A percentile compares a stretch with the other conserved stretches of the same genome.
Conservation (phyloP, 2,888 invertebrate genomes). For the Mesoligia furuncula region DNA sequence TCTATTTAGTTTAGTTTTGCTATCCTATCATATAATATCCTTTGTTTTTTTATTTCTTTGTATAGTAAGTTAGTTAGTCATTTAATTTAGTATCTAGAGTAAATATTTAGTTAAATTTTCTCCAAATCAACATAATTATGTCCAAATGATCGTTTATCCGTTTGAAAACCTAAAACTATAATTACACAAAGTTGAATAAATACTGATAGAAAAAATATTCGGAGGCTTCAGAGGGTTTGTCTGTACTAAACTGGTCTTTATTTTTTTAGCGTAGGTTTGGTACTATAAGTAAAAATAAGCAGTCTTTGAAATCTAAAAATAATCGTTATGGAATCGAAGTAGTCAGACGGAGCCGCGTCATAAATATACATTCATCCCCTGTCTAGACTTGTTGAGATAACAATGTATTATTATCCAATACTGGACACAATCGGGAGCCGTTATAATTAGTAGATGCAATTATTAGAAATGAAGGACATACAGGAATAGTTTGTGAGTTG, state of each 20-base stretch:
- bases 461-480: conserved; percentile 64
- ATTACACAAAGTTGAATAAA: conserved; percentile 1
- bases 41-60: no score
- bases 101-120: no score
- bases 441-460: conserved; percentile 58
- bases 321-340: conserved; percentile 6
- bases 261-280: background rate
- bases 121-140: no score
- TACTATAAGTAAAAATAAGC: background rate
- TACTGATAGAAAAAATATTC: background rate
- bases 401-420: conserved; percentile 53
- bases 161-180: background rate
- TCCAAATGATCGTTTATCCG: no score
- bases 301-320: conserved; percentile 17
- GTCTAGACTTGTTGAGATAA: conserved; percentile 57
- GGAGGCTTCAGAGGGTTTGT: background rate
- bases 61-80: no score
- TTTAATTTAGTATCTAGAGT: no score
- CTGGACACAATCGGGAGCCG: conserved; percentile 29
- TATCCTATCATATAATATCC: background rate
- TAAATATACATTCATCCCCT: conserved; percentile 28
- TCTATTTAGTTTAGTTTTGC: background rate
- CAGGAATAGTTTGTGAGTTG: conserved; percentile 40
- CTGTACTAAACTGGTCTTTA: background rate
- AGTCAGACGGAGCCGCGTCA: conserved; percentile 19